Conservation (phyloP, 2,113 vertebrate genomes). For the Albula glossodonta region DNA sequence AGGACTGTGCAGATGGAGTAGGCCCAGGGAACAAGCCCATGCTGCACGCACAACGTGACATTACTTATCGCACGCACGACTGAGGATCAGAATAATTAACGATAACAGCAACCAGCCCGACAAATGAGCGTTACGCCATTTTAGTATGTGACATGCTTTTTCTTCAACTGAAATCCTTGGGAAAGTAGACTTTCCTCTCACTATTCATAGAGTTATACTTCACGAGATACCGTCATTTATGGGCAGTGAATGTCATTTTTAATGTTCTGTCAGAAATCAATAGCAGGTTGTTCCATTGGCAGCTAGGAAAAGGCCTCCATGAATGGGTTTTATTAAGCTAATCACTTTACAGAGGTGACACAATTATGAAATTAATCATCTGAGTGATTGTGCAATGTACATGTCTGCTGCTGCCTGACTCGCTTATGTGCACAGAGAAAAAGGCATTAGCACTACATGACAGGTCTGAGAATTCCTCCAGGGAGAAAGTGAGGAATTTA, state of each 20-base stretch:
- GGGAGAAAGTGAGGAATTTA: background rate
- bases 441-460: background rate
- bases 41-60: background rate
- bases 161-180: background rate
- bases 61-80: background rate
- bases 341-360: conserved; percentile 15
- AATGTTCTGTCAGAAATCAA: conserved; percentile 38
- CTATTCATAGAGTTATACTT: background rate
- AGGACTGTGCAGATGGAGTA: background rate
- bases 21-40: background rate
- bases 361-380: background rate
- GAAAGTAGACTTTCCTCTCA: background rate
- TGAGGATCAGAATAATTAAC: background rate
- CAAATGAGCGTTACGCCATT: background rate
- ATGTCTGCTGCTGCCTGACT: background rate
- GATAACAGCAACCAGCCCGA: background rate
- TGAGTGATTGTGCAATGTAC: background rate
- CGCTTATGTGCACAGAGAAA: background rate
- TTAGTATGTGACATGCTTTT: background rate
- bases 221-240: background rate
- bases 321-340: background rate
- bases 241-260: conserved; percentile 19
- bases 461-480: background rate
- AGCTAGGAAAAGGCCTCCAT: conserved; percentile 16
- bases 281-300: conserved; percentile 12